Percentiles rank a stretch among this genome's conserved stretches.
Evolutionary conservation across 2,888 invertebrate genomes (phyloP).

Genomic region (Euproctis similis): DNA sequence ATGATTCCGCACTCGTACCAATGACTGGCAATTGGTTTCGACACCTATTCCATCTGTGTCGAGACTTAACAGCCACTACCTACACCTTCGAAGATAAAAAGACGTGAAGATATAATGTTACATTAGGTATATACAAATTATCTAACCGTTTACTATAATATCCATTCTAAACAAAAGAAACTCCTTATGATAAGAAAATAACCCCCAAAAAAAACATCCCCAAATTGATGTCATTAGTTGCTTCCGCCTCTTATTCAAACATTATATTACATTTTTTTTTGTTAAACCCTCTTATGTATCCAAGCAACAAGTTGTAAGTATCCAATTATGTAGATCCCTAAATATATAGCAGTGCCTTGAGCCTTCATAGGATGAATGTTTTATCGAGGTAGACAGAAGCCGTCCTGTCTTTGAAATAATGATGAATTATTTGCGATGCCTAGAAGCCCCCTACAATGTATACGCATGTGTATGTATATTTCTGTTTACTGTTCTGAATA

Average conservation of each 20-base stretch:
- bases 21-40: too few relatives aligned
- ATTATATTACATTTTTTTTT: constrained; percentile 1
- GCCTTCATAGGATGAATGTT: constrained; percentile 29
- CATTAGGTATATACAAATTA: too few relatives aligned
- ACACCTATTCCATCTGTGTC: too few relatives aligned
- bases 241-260: too few relatives aligned
- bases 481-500: constrained; percentile 13
- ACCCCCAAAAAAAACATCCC: background rate
- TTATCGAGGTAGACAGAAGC: constrained; percentile 23
- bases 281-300: constrained; percentile 7
- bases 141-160: background rate
- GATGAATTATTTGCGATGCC: constrained; percentile 33
- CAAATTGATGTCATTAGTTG: too few relatives aligned
- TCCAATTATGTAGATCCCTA: constrained; percentile 3
- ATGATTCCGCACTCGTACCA: too few relatives aligned
- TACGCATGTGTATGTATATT: too few relatives aligned
- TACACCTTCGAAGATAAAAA: too few relatives aligned
- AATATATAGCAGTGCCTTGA: constrained; percentile 5
- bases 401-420: constrained; percentile 28
- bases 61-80: too few relatives aligned
- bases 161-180: background rate
- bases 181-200: background rate
- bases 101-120: too few relatives aligned
- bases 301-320: constrained; percentile 8
- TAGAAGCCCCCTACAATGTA: constrained; percentile 15